These are phyloP conservation scores for Lypha dubia DNA, from an alignment of 2,888 invertebrate species.

Conservation along the genomic window DNA sequence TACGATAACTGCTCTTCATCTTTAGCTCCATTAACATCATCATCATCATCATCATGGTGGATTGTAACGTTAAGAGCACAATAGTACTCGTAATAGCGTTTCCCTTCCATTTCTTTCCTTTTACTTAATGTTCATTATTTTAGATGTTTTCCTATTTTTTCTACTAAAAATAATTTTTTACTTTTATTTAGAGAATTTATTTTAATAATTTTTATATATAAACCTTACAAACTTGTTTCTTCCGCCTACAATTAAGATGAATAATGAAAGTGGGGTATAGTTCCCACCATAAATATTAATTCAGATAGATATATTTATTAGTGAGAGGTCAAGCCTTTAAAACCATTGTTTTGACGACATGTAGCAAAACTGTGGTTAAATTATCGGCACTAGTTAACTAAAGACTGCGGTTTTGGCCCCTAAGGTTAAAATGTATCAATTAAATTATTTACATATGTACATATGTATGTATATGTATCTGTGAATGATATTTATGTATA, in stretches of 20 bases:
- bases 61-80: constrained; percentile 53
- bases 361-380: too few species aligned
- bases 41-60: constrained; percentile 17
- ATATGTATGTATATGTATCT: too few species aligned
- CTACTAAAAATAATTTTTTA: constrained; percentile 5
- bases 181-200: constrained; percentile 31
- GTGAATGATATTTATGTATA: too few species aligned
- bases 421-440: too few species aligned
- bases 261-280: too few species aligned
- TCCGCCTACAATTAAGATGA: neutral
- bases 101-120: constrained; percentile 27
- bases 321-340: neutral
- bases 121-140: constrained; percentile 47
- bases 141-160: neutral
- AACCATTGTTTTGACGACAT: constrained; percentile 4
- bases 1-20: constrained; percentile 53
- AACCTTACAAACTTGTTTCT: constrained; percentile 24
- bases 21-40: constrained; percentile 25
- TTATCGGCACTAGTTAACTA: too few species aligned
- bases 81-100: constrained; percentile 45
- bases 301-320: too few species aligned
- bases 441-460: too few species aligned
- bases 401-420: too few species aligned
- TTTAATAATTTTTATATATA: constrained; percentile 39
- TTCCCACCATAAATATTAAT: constrained; percentile 10